Evolutionary conservation across 2,888 invertebrate species (phyloP), one percentile per base, ranked within the genome.

Genomic region (Pseudococcus jackbeardsleyi): DNA sequence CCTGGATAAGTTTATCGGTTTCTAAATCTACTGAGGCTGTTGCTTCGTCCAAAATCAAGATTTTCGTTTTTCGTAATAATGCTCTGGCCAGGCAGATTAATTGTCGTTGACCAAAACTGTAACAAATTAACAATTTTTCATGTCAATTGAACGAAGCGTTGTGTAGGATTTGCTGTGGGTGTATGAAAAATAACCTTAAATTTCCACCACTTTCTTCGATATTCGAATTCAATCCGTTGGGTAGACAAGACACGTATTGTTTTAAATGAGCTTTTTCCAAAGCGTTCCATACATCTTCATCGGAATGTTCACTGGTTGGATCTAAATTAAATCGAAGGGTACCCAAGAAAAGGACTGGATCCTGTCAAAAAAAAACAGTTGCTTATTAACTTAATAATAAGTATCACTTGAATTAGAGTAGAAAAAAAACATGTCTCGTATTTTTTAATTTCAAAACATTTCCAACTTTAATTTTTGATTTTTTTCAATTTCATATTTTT

Each of bases 311-410:
- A 90, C 94, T 93, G 92, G 98, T 97, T 4, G 99, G 99, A 93
- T 99, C 99, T 89, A 99, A 93, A 93, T 99, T 99, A 92, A 96
- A 94, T 88, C 98, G 94, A 90, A 99, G 92, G 8, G 95, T 95
- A 85, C 98, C 98, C 39, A 97, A 97, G 93, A 99, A 99, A 89
- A 99, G 93, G 84, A 98, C 97, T 0, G 99, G 98, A 92, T 99
- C 99, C 93, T 99, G 64, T 50, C 59, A 79, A 39, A 77, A 77
- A 33, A 0, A 42, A 42, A 42, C 26, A 59, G 12, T 8, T 19
- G 84, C n/a, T n/a, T n/a, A n/a, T n/a, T n/a, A n/a, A 8, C 19
- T 46, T 33, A 3, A 33, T 33, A 3, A 2, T 33, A 3, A 33
- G 3, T 33, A 33, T 33, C 26, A 33, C 3, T 33, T 33, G 26